Percentiles rank a stretch among this genome's conserved stretches.
phyloP scores from a whole-genome alignment of 2,888 invertebrate genomes.

The Apotomis betuletana region DNA sequence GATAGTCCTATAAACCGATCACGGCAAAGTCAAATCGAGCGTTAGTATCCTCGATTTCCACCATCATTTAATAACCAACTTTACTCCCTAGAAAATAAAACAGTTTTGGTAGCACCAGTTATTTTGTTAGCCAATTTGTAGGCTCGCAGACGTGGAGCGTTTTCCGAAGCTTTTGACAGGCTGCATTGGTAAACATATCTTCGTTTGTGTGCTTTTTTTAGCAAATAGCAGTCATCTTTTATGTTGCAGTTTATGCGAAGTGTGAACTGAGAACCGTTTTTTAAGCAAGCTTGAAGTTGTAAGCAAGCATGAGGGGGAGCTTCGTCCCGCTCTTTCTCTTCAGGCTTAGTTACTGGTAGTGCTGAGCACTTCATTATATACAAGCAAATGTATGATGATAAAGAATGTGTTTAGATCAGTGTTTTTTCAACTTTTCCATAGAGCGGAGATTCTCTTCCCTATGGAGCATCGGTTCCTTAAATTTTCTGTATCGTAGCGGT shows the following conservation, averaged over 20 bases:
- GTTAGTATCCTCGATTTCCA: conserved; percentile 45
- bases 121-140: conserved; percentile 63
- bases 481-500: too few relatives aligned
- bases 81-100: conserved; percentile 44
- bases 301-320: too few relatives aligned
- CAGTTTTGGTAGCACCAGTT: conserved; percentile 38
- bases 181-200: conserved; percentile 66
- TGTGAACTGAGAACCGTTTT: not conserved
- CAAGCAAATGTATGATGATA: too few relatives aligned
- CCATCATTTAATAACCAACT: conserved; percentile 43
- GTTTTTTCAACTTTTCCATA: too few relatives aligned
- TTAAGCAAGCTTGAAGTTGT: not conserved
- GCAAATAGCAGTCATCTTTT: conserved; percentile 29
- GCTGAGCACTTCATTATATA: too few relatives aligned
- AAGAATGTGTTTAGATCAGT: too few relatives aligned
- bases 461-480: too few relatives aligned
- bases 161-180: conserved; percentile 76
- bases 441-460: too few relatives aligned
- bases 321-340: too few relatives aligned
- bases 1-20: conserved; percentile 55
- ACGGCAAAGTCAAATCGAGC: conserved; percentile 62
- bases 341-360: too few relatives aligned
- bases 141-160: conserved; percentile 62
- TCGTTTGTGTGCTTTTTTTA: conserved; percentile 60
- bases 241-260: conserved; percentile 20